phyloP scores from a whole-genome alignment of 2,888 invertebrate genomes.

The Trissolcus japonicus region DNA sequence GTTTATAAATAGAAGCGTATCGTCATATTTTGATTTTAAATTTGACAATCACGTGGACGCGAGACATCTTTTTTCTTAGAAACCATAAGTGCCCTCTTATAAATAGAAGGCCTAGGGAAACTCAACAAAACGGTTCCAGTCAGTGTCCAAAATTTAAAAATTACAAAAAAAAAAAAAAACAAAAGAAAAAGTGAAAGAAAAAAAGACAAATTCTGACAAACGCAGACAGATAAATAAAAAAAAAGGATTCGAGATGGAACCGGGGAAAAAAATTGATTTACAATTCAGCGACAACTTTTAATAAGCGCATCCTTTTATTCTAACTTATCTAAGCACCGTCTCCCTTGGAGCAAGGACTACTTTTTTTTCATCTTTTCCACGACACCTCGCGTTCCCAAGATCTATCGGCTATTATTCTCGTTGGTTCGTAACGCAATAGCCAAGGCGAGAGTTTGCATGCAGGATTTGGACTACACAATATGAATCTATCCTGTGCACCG shows the following conservation, averaged over 20 bases:
- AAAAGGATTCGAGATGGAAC: too few relatives aligned
- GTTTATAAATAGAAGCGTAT: background rate
- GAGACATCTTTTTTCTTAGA: too few relatives aligned
- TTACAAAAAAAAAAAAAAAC: too few relatives aligned
- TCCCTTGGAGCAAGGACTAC: slow-evolving; percentile 33
- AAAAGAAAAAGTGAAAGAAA: too few relatives aligned
- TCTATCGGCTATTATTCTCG: slow-evolving; percentile 45
- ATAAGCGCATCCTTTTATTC: slow-evolving; percentile 19
- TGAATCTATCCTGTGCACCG: slow-evolving; percentile 71
- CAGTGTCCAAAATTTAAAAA: too few relatives aligned
- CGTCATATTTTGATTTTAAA: too few relatives aligned
- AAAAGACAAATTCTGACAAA: background rate
- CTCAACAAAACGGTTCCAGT: too few relatives aligned
- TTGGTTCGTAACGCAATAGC: slow-evolving; percentile 42
- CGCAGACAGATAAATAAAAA: background rate
- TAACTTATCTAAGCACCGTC: slow-evolving; percentile 27
- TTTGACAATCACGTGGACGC: too few relatives aligned
- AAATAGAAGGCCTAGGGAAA: too few relatives aligned
- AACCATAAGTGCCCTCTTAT: too few relatives aligned
- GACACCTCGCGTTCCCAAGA: slow-evolving; percentile 50
- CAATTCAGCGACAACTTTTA: slow-evolving; percentile 10
- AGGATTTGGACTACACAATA: slow-evolving; percentile 65
- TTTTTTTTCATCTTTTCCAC: slow-evolving; percentile 26
- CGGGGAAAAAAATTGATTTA: too few relatives aligned
- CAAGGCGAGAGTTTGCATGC: slow-evolving; percentile 50